phyloP scores from a whole-genome alignment of 2,113 vertebrate genomes.

The Dicentrarchus labrax region DNA sequence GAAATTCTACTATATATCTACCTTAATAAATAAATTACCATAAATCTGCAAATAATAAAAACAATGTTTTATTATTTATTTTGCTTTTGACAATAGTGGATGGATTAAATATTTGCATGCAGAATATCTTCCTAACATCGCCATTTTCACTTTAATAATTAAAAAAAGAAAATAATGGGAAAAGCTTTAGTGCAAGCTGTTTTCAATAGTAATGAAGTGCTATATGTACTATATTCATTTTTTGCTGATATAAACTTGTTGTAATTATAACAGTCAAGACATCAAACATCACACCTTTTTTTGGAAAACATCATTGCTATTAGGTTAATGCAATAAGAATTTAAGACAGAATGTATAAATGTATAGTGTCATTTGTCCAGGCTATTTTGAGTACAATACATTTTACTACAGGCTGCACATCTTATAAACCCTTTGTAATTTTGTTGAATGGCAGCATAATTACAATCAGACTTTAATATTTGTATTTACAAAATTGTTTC shows the following conservation, averaged over 20 bases:
- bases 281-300: neutral
- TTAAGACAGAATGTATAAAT: neutral
- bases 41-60: neutral
- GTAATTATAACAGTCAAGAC: neutral
- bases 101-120: neutral
- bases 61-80: neutral
- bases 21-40: neutral
- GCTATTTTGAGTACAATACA: neutral
- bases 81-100: neutral
- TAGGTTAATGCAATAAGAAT: neutral
- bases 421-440: conserved; percentile 7
- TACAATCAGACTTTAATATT: conserved; percentile 15
- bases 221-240: neutral
- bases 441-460: conserved; percentile 13
- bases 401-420: neutral
- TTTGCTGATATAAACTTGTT: neutral
- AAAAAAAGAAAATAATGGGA: neutral
- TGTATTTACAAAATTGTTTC: conserved; percentile 40
- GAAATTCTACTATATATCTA: neutral
- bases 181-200: neutral
- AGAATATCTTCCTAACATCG: neutral
- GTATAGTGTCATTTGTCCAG: neutral
- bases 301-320: neutral
- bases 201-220: neutral
- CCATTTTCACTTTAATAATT: conserved; percentile 7